Evolutionary conservation across 2,888 invertebrate genomes (phyloP).

Genomic region (Litoditis marina): DNA sequence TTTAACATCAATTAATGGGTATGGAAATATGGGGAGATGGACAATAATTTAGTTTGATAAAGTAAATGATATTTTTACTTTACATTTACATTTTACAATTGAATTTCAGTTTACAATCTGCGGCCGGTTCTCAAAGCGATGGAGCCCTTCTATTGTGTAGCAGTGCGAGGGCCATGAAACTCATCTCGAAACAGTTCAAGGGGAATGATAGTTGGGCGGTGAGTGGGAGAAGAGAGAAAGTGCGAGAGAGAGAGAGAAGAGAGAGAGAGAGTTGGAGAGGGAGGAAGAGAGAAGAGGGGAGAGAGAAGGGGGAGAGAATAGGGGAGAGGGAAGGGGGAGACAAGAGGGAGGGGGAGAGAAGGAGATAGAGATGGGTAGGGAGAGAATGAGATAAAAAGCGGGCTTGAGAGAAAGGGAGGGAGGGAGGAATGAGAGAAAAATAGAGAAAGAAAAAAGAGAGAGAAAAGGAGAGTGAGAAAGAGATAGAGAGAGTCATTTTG

Average conservation of each 20-base stretch:
- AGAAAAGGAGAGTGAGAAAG: constrained; percentile 8
- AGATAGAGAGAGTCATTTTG: too few species aligned
- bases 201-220: not conserved
- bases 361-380: not conserved
- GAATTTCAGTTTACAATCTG: constrained; percentile 15
- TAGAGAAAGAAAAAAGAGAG: not conserved
- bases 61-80: too few species aligned
- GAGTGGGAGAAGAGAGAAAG: not conserved
- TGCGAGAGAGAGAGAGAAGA: not conserved
- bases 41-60: too few species aligned
- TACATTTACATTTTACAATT: too few species aligned
- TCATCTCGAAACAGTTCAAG: constrained; percentile 18
- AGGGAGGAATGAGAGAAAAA: not conserved
- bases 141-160: constrained; percentile 28
- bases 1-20: too few species aligned
- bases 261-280: not conserved
- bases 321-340: not conserved
- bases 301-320: not conserved
- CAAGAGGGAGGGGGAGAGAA: not conserved
- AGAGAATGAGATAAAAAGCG: constrained; percentile 5
- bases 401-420: constrained; percentile 1
- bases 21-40: too few species aligned
- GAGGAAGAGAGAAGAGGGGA: not conserved
- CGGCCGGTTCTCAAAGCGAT: constrained; percentile 17
- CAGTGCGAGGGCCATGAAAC: constrained; percentile 15